Conservation (phyloP, 2,113 vertebrate genomes). For the Natator depressus region DNA sequence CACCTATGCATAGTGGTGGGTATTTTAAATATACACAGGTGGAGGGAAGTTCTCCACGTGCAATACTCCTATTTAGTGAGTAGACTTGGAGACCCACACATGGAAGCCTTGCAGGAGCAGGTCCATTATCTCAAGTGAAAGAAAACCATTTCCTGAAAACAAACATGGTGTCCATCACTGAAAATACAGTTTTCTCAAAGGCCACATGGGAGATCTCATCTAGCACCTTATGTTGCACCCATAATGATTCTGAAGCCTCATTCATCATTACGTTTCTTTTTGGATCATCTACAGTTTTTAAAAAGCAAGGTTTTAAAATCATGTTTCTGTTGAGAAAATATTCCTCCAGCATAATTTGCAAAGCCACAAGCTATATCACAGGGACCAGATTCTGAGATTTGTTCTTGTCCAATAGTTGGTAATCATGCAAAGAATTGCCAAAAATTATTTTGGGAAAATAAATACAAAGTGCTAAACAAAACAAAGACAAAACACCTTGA, state of each 20-base stretch:
- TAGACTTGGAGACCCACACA: background rate
- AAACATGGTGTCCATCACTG: background rate
- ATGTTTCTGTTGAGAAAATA: background rate
- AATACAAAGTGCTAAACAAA: conserved; percentile 1
- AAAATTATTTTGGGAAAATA: conserved; percentile 15
- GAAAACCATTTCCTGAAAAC: background rate
- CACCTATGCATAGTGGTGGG: background rate
- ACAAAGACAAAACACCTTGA: background rate
- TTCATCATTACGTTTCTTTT: conserved; percentile 8
- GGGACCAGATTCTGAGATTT: background rate
- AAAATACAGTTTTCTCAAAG: background rate
- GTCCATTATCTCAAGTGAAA: background rate
- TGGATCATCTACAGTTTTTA: conserved; percentile 9
- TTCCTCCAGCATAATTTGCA: background rate
- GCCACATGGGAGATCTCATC: background rate
- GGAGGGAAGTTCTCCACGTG: background rate
- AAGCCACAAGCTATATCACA: background rate
- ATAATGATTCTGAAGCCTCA: background rate
- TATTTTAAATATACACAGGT: background rate
- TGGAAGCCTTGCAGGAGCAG: background rate
- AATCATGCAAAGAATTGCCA: conserved; percentile 11
- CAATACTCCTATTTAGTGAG: background rate
- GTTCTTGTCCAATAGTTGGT: background rate
- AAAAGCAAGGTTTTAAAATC: background rate
- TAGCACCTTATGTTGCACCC: background rate